Base-by-base conservation (phyloP, 2,888 invertebrate species). In the Mythimna lalbum region DNA sequence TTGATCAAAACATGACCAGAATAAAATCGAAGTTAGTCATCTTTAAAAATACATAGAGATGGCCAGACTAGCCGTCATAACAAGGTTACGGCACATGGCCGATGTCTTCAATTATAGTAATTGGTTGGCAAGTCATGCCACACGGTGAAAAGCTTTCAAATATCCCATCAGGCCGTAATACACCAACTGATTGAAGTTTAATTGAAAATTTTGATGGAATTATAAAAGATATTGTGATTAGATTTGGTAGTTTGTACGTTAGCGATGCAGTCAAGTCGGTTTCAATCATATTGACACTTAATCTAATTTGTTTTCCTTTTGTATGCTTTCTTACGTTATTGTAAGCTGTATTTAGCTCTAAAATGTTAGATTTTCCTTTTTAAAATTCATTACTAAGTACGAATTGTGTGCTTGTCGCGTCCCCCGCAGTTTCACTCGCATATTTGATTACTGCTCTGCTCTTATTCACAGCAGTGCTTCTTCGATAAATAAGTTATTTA, bases 101-200 rank as follows among this genome's bases (percentile, higher is more conserved):
- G 52, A 33, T 71, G 53, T 65, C n/a, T 78, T 75, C 83, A 88
- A 85, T 88, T 83, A 88, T 63, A 52, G 78, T 84, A 82, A 84
- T 83, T 81, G 80, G 65, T 49, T 50, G 27, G 81, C 86, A 64
- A 87, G 87, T 88, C 88, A 87, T 74, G 78, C 65, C 71, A 71
- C 82, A 80, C 77, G 80, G 79, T 82, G 71, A 64, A 84, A 86
- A 88, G 85, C 87, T 87, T 89, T 88, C 83, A 87, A 88, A 87
- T 76, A 79, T 62, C 72, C 70, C 71, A 56, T 53, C 62, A 52
- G 21, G 21, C 31, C 19, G 62, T 63, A 66, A 63, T 66, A 49
- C 39, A 59, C 21, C 68, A 50, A 70, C 21, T 56, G 50, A 39
- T 69, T 53, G 62, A 75, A 64, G 19, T 63, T 60, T 60, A 64